These are phyloP conservation scores for Hippopotamyrus pictus DNA, from an alignment of 2,797 vertebrate species.

Conservation along the genomic window DNA sequence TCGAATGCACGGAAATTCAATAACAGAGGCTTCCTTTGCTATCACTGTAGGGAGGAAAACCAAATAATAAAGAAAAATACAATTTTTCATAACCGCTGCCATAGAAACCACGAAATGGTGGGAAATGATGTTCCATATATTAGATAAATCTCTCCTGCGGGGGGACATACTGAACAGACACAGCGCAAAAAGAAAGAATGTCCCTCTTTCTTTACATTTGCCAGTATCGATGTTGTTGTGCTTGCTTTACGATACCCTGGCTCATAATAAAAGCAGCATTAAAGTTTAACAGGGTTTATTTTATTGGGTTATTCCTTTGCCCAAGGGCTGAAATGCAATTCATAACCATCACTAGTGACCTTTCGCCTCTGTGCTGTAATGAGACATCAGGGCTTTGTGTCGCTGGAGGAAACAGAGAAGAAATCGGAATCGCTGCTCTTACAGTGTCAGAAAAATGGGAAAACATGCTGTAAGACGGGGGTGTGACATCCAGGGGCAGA, in stretches of 20 bases:
- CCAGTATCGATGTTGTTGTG: background rate
- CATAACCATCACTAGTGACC: conserved; percentile 12
- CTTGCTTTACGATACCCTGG: background rate
- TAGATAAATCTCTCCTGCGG: conserved; percentile 33
- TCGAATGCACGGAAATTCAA: conserved; percentile 56
- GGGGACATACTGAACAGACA: conserved; percentile 14
- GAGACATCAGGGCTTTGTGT: background rate
- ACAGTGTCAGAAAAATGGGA: background rate
- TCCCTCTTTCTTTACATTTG: conserved; percentile 22
- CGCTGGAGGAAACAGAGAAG: background rate
- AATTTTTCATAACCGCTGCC: conserved; percentile 42
- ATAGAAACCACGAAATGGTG: conserved; percentile 38
- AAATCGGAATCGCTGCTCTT: background rate
- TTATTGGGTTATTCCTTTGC: background rate
- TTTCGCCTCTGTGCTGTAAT: background rate
- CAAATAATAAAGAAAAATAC: conserved; percentile 34
- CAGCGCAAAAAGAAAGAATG: background rate
- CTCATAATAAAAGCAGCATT: conserved; percentile 5
- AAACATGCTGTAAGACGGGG: background rate
- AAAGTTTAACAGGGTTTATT: background rate
- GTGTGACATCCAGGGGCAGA: background rate
- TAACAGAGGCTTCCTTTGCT: background rate
- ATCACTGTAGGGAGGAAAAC: conserved; percentile 27
- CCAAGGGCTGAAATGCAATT: conserved; percentile 8
- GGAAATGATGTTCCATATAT: conserved; percentile 31